Percentiles rank a stretch among this genome's conserved stretches.
These are phyloP conservation scores for Archivesica marissinica DNA, from an alignment of 1,140 invertebrate genomes.

Conservation along the genomic window DNA sequence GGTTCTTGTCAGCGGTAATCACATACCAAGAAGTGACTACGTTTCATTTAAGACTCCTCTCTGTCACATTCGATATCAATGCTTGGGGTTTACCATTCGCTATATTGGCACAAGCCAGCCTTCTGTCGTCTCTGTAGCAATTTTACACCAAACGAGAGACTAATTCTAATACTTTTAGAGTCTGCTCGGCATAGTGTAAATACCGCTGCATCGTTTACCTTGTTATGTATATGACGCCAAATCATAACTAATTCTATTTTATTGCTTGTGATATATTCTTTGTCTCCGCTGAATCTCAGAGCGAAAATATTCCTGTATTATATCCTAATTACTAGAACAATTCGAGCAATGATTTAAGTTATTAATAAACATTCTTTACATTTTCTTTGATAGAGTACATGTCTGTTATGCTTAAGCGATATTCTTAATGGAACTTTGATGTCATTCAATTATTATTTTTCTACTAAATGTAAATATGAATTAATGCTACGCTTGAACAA, in stretches of 20 bases:
- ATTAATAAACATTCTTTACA: neutral
- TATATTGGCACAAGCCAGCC: slow-evolving; percentile 26
- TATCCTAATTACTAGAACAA: neutral
- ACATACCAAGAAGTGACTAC: slow-evolving; percentile 53
- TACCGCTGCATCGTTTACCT: slow-evolving; percentile 11
- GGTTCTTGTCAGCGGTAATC: slow-evolving; percentile 43
- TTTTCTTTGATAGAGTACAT: no score
- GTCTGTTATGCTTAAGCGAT: no score
- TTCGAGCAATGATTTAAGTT: neutral
- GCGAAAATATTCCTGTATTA: neutral
- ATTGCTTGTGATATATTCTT: slow-evolving; percentile 29
- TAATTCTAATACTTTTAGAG: slow-evolving; percentile 28
- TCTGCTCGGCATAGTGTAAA: slow-evolving; percentile 24
- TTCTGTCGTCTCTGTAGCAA: slow-evolving; percentile 19
- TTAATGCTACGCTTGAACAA: no score
- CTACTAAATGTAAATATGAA: no score
- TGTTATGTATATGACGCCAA: slow-evolving; percentile 38
- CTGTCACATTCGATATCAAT: slow-evolving; percentile 48
- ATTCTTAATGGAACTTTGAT: no score
- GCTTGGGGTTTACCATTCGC: slow-evolving; percentile 19
- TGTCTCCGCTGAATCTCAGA: neutral
- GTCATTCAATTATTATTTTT: no score
- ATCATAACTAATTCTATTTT: slow-evolving; percentile 40
- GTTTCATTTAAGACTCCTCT: slow-evolving; percentile 50
- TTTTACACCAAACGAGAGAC: slow-evolving; percentile 46